Base-by-base conservation (phyloP, 2,797 vertebrate species). In the Rhynchonycteris naso region DNA sequence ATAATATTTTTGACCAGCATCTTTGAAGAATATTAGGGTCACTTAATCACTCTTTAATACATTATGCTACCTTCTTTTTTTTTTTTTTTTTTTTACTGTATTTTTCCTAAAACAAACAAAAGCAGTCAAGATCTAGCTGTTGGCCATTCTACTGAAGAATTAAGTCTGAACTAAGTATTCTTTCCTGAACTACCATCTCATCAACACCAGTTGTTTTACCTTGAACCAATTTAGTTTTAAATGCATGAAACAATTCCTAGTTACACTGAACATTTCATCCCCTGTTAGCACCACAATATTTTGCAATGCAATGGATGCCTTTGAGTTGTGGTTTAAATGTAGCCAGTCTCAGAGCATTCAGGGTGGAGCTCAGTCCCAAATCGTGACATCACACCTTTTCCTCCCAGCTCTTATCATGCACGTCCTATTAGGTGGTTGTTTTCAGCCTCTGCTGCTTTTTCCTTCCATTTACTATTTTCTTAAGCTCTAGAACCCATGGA, bases 161-260 rank as follows among this genome's bases (percentile, higher is more conserved):
- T 7, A 61, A 47, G 47, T 79, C 81, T 94, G 80, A n/a, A n/a
- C n/a, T n/a, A n/a, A n/a, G n/a, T 88, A 90, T 92, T 95, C 78
- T 92, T 95, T 74, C 63, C 65, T 83, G 59, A 84, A 75, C 59
- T 65, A 59, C 19, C 68, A 50, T 63, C 80, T 95, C 91, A 88
- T 95, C 88, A 96, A 74, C 47, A 95, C 82, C 79, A 61, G 0
- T 63, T 91, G 33, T 95, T 95, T 94, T 61, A 68, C 72, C 87
- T 94, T 92, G 43, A 75, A 88, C 93, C 84, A 68, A 10, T 74
- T 93, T 91, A 69, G 87, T 93, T 96, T 95, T 72, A 92, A 96
- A 92, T 86, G 69, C 75, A 72, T 59, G 35, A 91, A 94, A 84
- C 28, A 54, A 81, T 21, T 56, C 50, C 68, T 90, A 0, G 93